These are phyloP conservation scores for Microcebus jonahi DNA, from an alignment of 2,113 vertebrate species.

Conservation along the genomic window DNA sequence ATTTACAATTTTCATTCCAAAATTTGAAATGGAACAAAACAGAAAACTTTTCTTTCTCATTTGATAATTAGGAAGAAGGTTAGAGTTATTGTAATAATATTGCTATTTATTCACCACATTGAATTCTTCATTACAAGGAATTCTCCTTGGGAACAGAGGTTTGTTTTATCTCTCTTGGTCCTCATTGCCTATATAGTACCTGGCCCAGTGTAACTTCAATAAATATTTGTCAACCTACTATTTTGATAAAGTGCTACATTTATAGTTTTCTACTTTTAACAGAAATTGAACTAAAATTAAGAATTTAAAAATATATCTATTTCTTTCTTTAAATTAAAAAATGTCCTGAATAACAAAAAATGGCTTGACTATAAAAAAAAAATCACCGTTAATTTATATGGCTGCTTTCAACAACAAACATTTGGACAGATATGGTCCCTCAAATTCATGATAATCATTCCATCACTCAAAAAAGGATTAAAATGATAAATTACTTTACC, in stretches of 20 bases:
- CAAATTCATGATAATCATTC: background rate
- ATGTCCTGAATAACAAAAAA: background rate
- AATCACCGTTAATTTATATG: background rate
- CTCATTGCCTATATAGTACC: background rate
- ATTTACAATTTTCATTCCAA: constrained; percentile 4
- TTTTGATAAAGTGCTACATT: background rate
- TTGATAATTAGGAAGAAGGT: background rate
- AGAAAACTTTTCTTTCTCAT: background rate
- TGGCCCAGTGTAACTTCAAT: background rate
- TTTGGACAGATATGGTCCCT: background rate
- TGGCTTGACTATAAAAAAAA: background rate
- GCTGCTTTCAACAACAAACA: background rate
- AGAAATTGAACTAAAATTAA: constrained; percentile 37
- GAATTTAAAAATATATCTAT: constrained; percentile 9
- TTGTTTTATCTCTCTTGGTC: background rate
- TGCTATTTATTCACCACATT: constrained; percentile 5
- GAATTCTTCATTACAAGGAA: background rate
- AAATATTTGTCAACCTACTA: background rate
- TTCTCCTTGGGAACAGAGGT: background rate
- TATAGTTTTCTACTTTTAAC: background rate
- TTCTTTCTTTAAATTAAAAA: constrained; percentile 34
- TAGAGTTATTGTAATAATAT: constrained; percentile 27
- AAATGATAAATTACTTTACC: constrained; percentile 14
- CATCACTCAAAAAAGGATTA: background rate
- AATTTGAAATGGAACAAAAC: constrained; percentile 25